Percentiles rank a stretch among this genome's conserved stretches.
Conservation (phyloP, 2,113 vertebrate genomes). For the Prinia subflava region DNA sequence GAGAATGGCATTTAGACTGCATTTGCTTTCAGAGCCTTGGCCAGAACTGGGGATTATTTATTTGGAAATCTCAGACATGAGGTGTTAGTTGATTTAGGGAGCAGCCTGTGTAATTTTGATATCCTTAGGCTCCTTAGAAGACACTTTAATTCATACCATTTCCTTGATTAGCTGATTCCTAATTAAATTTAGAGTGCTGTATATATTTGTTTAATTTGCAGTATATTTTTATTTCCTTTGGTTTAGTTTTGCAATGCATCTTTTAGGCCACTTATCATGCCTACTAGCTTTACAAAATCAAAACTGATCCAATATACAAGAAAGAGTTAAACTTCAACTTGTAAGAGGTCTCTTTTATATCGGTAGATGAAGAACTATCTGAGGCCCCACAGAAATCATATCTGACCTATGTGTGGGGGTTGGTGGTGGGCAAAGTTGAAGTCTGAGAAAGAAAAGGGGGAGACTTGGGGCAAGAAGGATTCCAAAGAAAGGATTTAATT, state of each 20-base stretch:
- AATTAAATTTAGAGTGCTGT: not conserved
- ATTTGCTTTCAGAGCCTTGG: not conserved
- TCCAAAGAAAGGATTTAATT: conserved; percentile 60
- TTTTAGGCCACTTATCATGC: not conserved
- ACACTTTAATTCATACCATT: not conserved
- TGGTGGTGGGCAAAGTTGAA: not conserved
- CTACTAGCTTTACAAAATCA: not conserved
- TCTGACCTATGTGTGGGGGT: not conserved
- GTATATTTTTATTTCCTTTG: not conserved
- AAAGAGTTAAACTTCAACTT: not conserved
- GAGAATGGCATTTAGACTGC: not conserved
- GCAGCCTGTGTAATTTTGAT: not conserved
- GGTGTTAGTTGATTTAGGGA: not conserved
- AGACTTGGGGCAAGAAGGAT: not conserved
- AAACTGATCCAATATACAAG: not conserved
- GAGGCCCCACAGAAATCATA: not conserved
- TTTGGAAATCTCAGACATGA: not conserved
- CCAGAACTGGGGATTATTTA: not conserved
- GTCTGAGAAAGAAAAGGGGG: not conserved
- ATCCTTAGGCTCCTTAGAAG: not conserved
- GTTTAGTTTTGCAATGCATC: not conserved
- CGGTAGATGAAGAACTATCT: not conserved
- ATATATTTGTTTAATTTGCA: not conserved
- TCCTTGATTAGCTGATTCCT: not conserved
- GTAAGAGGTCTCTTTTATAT: not conserved